Base-by-base conservation (phyloP, 2,888 invertebrate genomes). In the Ischnura elegans region DNA sequence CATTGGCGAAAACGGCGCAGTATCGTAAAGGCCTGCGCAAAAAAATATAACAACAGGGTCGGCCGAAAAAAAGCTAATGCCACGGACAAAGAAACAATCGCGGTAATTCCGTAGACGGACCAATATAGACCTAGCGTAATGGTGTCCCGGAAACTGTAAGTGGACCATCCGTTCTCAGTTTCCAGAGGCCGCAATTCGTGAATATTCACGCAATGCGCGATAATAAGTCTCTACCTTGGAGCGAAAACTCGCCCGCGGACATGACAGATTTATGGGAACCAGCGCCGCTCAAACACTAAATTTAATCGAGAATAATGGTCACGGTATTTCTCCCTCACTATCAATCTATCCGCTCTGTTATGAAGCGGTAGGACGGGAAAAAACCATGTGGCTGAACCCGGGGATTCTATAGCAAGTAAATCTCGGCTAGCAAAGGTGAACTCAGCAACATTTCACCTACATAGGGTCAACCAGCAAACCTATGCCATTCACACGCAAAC, bases 51-150 rank as follows among this genome's bases (percentile, higher is more conserved):
- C 21, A 61, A 47, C 16, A 61, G 25, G 36, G 76, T 8, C 36
- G 76, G 36, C 21, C 61, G 51, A 61, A 76, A 76, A 36, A 76
- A 76, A 36, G 36, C 29, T 8, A 36, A 76, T 29, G 66, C 61
- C 61, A 8, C 61, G n/a, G n/a, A 61, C 76, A 76, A 76, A 76
- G 76, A 76, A 36, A 76, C 76, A 76, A 76, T 76, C 76, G 76
- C 76, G 36, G 25, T 13, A 76, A 61, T 61, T 61, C n/a, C 61
- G 61, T 25, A 61, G 61, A 61, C 61, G n/a, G 61, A 61, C 61
- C 76, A 36, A 36, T 25, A 6, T 36, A 61, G n/a, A n/a, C 29
- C 16, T n/a, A 29, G 29, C 29, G 36, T 13, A n/a, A 8, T 25
- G 76, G 0, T 76, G 76, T 76, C 76, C 76, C 76, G 76, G 36